A percentile compares a stretch with the other conserved stretches of the same genome.
Evolutionary conservation across 1,140 invertebrate genomes (phyloP).

Genomic region (Drosophila pectinifera): DNA sequence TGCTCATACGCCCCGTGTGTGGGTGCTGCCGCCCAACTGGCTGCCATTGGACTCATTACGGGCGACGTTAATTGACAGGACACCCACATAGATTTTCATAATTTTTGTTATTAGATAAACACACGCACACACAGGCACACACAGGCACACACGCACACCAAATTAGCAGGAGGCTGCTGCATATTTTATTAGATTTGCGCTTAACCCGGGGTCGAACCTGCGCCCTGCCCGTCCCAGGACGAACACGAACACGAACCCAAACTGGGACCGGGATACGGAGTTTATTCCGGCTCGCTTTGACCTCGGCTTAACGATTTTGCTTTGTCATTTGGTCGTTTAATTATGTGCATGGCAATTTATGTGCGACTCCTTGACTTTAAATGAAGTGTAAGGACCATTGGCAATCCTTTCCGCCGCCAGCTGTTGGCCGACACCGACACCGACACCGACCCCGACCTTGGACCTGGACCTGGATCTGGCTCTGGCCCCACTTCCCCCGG

Average conservation of each 20-base stretch:
- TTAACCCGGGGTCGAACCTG: slow-evolving; percentile 8
- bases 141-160: slow-evolving; percentile 2
- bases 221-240: not conserved
- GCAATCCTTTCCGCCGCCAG: slow-evolving; percentile 72
- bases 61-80: slow-evolving; percentile 65
- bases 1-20: slow-evolving; percentile 57
- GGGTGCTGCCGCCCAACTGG: not conserved
- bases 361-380: slow-evolving; percentile 82
- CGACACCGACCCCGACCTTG: slow-evolving; percentile 28
- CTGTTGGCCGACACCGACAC: slow-evolving; percentile 48
- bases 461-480: slow-evolving; percentile 31
- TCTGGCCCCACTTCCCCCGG: slow-evolving; percentile 15
- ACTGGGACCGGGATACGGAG: not conserved
- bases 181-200: slow-evolving; percentile 75
- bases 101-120: slow-evolving; percentile 69
- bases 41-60: slow-evolving; percentile 32
- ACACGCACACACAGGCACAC: slow-evolving; percentile 24
- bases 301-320: slow-evolving; percentile 79
- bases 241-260: not conserved
- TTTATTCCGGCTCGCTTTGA: slow-evolving; percentile 46
- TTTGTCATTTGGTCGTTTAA: slow-evolving; percentile 82
- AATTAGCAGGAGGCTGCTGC: slow-evolving; percentile 31
- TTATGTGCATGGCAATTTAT: slow-evolving; percentile 83
- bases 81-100: slow-evolving; percentile 74
- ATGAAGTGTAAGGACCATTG: slow-evolving; percentile 78